These are phyloP conservation scores for Nycticorax nycticorax DNA, from an alignment of 2,113 vertebrate species.

Conservation along the genomic window DNA sequence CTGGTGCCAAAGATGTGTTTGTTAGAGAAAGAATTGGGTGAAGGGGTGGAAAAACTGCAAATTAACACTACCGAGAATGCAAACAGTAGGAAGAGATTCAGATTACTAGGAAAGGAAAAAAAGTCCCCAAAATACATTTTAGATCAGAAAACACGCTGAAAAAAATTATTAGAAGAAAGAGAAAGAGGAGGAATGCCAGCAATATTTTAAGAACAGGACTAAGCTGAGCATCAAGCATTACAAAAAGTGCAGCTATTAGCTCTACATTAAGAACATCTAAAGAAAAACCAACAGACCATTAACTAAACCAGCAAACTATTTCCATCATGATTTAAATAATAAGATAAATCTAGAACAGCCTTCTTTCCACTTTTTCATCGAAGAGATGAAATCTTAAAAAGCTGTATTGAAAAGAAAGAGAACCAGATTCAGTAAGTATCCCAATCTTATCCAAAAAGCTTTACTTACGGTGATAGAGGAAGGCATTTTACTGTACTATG, in stretches of 20 bases:
- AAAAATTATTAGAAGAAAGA: neutral
- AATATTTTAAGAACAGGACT: neutral
- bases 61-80: neutral
- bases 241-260: neutral
- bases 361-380: neutral
- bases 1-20: neutral
- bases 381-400: neutral
- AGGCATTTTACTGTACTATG: neutral
- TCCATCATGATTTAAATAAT: neutral
- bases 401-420: neutral
- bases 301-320: neutral
- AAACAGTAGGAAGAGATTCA: neutral
- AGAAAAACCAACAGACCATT: neutral
- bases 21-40: neutral
- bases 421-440: accelerated
- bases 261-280: neutral
- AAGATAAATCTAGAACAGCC: neutral
- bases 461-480: accelerated
- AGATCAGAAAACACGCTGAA: neutral
- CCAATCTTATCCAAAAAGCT: neutral
- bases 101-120: neutral
- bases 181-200: neutral
- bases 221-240: neutral
- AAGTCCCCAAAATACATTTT: neutral
- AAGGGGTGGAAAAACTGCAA: neutral